Evolutionary conservation across 2,888 invertebrate genomes (phyloP).

Genomic region (Anthoptus insignis): DNA sequence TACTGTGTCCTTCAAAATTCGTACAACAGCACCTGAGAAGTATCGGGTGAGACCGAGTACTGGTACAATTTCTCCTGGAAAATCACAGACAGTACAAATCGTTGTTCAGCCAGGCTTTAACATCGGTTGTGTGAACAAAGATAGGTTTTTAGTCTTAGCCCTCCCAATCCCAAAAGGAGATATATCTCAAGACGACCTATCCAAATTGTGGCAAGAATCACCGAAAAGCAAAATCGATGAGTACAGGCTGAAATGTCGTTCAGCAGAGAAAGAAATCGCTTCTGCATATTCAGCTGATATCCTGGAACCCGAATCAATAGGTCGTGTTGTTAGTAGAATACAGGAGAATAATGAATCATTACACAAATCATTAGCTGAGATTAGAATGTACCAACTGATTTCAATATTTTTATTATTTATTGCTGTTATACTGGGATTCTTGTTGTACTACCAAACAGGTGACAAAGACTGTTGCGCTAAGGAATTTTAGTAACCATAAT

Average conservation of each 20-base stretch:
- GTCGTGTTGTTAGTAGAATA: slow-evolving; percentile 87
- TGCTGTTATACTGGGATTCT: slow-evolving; percentile 65
- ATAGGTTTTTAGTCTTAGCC: slow-evolving; percentile 96
- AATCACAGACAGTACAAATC: slow-evolving; percentile 89
- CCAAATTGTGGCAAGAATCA: slow-evolving; percentile 91
- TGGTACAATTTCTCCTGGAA: slow-evolving; percentile 90
- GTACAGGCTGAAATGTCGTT: slow-evolving; percentile 91
- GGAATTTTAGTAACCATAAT: no score
- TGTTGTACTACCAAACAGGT: slow-evolving; percentile 67
- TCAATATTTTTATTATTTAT: slow-evolving; percentile 65
- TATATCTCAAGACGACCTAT: slow-evolving; percentile 87
- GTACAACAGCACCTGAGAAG: slow-evolving; percentile 98
- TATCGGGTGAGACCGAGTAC: slow-evolving; percentile 97
- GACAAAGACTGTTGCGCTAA: slow-evolving; percentile 61
- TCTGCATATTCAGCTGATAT: slow-evolving; percentile 62
- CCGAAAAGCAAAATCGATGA: slow-evolving; percentile 89
- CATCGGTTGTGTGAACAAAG: slow-evolving; percentile 89
- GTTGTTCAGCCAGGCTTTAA: slow-evolving; percentile 92
- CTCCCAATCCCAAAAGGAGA: slow-evolving; percentile 88
- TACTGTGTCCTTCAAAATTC: slow-evolving; percentile 89
- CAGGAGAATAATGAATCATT: slow-evolving; percentile 69
- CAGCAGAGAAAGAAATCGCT: slow-evolving; percentile 81
- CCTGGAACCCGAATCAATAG: slow-evolving; percentile 93
- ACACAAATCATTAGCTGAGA: slow-evolving; percentile 63
- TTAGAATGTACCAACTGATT: slow-evolving; percentile 70